Percentiles rank a stretch among this genome's conserved stretches.
Evolutionary conservation across 2,797 vertebrate species (phyloP).

Genomic region (Acridotheres tristis): DNA sequence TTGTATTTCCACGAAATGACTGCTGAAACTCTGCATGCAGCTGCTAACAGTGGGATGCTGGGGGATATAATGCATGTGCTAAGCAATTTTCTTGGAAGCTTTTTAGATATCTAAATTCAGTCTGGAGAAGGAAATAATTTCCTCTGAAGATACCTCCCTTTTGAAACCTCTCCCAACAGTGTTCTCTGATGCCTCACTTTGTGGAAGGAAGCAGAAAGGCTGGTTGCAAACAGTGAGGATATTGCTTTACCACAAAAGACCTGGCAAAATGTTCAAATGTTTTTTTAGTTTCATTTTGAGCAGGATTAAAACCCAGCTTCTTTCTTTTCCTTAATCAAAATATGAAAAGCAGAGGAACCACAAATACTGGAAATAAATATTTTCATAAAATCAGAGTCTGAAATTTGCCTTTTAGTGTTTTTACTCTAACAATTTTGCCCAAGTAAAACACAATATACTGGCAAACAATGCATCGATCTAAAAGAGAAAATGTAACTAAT

Average conservation of each 20-base stretch:
- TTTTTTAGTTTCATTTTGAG: background rate
- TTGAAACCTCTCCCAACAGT: background rate
- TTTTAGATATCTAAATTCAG: background rate
- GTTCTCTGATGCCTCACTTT: background rate
- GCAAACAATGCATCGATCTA: background rate
- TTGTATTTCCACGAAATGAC: background rate
- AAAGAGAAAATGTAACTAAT: background rate
- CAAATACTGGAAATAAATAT: background rate
- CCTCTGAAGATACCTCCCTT: background rate
- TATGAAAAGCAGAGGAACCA: background rate
- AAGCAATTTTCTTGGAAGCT: background rate
- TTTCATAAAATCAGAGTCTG: background rate
- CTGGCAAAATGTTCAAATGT: background rate
- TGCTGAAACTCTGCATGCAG: background rate
- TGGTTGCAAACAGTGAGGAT: background rate
- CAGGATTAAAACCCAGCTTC: constrained; percentile 2
- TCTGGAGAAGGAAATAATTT: background rate
- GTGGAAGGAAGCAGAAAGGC: constrained; percentile 8
- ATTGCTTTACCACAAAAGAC: background rate
- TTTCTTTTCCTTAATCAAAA: background rate
- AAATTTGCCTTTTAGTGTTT: background rate
- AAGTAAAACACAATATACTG: background rate
- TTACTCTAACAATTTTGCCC: background rate
- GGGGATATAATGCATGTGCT: background rate
- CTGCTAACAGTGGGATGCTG: constrained; percentile 9